Percentiles rank a stretch among this genome's conserved stretches.
phyloP scores from a whole-genome alignment of 1,140 invertebrate species.

The Bombus cullumanus region DNA sequence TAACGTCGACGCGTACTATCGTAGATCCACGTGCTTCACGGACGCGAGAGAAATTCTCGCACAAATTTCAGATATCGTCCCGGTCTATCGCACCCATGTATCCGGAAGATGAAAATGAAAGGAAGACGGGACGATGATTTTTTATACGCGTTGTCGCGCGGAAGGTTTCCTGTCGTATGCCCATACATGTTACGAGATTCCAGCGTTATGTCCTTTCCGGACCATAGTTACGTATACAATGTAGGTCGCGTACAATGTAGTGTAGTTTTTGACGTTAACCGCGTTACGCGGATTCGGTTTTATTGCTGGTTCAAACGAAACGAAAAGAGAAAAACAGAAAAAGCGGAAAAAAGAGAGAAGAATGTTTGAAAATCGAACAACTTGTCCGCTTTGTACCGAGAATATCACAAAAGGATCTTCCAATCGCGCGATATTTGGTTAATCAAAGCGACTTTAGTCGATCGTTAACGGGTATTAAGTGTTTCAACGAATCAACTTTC shows the following conservation, averaged over 20 bases:
- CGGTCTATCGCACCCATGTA: too few species aligned
- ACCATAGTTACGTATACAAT: neutral
- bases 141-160: neutral
- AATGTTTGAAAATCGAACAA: neutral
- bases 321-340: too few species aligned
- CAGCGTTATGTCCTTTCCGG: too few species aligned
- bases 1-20: neutral
- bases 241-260: neutral
- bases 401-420: neutral
- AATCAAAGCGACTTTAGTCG: neutral
- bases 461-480: neutral
- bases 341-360: neutral
- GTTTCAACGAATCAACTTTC: neutral
- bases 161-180: too few species aligned
- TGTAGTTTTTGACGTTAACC: slow-evolving; percentile 1
- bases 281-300: neutral
- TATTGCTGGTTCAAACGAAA: neutral
- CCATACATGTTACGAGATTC: neutral
- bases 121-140: neutral
- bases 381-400: neutral
- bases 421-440: too few species aligned
- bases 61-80: neutral
- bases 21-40: too few species aligned
- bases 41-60: neutral
- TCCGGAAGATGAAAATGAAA: neutral